These are phyloP conservation scores for Zosterops lateralis DNA, from an alignment of 2,113 vertebrate genomes.

Conservation along the genomic window DNA sequence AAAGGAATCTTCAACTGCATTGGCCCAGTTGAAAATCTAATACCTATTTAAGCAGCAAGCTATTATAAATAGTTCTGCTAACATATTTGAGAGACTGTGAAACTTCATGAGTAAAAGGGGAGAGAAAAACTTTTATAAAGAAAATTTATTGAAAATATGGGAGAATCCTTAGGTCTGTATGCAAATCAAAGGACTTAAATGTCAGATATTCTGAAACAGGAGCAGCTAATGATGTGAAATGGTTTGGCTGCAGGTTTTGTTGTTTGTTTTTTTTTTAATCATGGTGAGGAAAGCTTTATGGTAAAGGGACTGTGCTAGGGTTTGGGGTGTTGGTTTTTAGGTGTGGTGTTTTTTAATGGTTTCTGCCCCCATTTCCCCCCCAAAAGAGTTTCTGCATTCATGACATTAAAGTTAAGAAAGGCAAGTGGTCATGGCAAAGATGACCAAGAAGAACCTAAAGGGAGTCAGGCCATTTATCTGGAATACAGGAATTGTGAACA, in stretches of 20 bases:
- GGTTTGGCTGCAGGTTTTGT: neutral
- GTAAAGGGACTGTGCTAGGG: neutral
- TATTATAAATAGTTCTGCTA: neutral
- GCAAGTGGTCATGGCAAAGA: neutral
- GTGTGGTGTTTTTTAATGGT: neutral
- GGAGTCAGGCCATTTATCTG: neutral
- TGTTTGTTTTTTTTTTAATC: neutral
- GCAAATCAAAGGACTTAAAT: neutral
- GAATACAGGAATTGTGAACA: neutral
- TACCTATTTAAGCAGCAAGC: neutral
- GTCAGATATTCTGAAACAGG: neutral
- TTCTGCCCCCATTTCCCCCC: neutral
- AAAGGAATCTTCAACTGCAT: neutral
- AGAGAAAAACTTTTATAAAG: neutral
- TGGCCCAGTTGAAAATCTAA: conserved; percentile 14
- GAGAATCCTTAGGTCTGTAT: neutral
- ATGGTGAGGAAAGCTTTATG: neutral
- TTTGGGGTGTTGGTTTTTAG: neutral
- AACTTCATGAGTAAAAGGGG: neutral
- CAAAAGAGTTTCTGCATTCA: neutral
- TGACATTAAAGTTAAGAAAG: neutral
- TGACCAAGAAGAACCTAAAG: neutral
- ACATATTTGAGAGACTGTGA: neutral
- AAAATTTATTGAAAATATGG: neutral
- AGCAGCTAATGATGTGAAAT: neutral